Evolutionary conservation across 2,888 invertebrate species (phyloP).

Genomic region (Perizoma affinitatum): DNA sequence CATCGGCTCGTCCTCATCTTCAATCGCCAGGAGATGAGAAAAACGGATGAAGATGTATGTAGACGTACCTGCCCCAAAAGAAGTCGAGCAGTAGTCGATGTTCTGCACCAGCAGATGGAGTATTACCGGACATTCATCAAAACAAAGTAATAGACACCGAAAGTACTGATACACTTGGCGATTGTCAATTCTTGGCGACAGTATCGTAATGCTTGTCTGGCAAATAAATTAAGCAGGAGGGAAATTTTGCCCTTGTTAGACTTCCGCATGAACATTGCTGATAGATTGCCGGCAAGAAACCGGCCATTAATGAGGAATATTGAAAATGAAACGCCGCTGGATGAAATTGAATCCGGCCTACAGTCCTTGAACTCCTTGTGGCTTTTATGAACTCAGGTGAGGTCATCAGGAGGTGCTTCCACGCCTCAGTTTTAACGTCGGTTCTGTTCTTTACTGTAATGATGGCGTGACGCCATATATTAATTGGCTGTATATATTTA

Average conservation of each 20-base stretch:
- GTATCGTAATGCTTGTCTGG: constrained; percentile 3
- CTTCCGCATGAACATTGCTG: background rate
- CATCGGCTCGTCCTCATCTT: constrained; percentile 8
- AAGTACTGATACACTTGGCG: constrained; percentile 38
- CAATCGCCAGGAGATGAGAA: constrained; percentile 5
- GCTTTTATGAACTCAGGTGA: no score
- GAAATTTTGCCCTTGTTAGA: constrained; percentile 2
- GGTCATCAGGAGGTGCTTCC: no score
- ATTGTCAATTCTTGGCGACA: constrained; percentile 40
- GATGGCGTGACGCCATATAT: no score
- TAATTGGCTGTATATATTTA: no score
- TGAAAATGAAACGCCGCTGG: constrained; percentile 3
- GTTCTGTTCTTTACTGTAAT: no score
- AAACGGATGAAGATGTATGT: constrained; percentile 1
- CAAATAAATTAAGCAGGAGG: constrained; percentile 9
- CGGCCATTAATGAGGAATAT: background rate
- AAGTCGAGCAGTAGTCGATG: constrained; percentile 1
- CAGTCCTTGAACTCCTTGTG: no score
- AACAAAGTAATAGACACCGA: constrained; percentile 44
- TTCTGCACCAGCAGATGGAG: constrained; percentile 1
- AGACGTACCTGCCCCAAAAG: constrained; percentile 6
- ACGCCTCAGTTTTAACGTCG: no score
- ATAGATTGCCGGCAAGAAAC: background rate
- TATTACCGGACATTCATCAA: constrained; percentile 36
- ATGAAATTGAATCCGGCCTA: no score